These are phyloP conservation scores for Pipistrellus pygmaeus DNA, from an alignment of 2,797 vertebrate genomes.

Conservation along the genomic window DNA sequence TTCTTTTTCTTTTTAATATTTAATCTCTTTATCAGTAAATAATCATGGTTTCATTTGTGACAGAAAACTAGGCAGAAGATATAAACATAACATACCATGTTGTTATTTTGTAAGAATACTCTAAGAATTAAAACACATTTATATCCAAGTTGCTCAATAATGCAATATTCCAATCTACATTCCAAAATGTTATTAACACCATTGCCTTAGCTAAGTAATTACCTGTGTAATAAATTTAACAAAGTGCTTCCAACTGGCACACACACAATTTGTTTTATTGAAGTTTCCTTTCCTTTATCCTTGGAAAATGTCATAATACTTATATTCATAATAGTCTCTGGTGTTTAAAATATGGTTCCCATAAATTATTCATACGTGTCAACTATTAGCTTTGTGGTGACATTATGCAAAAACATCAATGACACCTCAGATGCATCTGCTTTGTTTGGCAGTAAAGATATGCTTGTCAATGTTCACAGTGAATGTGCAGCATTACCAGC, in stretches of 20 bases:
- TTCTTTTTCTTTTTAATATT: neutral
- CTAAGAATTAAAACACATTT: slow-evolving; percentile 49
- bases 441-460: slow-evolving; percentile 32
- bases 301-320: slow-evolving; percentile 42
- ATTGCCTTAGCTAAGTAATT: slow-evolving; percentile 44
- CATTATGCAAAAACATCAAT: slow-evolving; percentile 54
- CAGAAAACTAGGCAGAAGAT: slow-evolving; percentile 35
- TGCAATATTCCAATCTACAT: neutral
- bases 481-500: slow-evolving; percentile 29
- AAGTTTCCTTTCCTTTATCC: neutral
- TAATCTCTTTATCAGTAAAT: neutral
- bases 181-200: neutral
- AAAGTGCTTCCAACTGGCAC: slow-evolving; percentile 57
- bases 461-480: neutral
- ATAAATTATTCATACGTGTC: slow-evolving; percentile 66
- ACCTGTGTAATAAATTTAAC: slow-evolving; percentile 43
- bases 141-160: slow-evolving; percentile 14
- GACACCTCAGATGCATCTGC: neutral
- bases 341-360: slow-evolving; percentile 66
- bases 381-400: slow-evolving; percentile 64
- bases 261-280: slow-evolving; percentile 6
- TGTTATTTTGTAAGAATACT: slow-evolving; percentile 31
- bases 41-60: slow-evolving; percentile 22
- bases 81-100: neutral
- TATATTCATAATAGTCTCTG: slow-evolving; percentile 56